Evolutionary conservation across 2,797 vertebrate genomes (phyloP).

Genomic region (Coregonus suidteri): DNA sequence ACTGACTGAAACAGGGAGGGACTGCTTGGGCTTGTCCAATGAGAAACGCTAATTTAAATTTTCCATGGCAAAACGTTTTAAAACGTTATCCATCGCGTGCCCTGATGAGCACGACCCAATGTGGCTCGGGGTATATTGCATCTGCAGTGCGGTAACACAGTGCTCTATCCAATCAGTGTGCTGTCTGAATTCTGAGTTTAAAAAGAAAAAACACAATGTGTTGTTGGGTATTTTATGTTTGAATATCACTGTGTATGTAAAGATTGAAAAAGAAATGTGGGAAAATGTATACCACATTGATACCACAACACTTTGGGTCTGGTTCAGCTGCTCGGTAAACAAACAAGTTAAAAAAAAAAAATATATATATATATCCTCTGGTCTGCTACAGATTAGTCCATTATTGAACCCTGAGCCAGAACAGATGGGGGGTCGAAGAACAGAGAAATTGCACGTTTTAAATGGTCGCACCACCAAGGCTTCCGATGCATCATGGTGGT

Average conservation of each 20-base stretch:
- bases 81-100: background rate
- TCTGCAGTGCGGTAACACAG: constrained; percentile 70
- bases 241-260: constrained; percentile 63
- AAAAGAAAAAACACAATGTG: constrained; percentile 56
- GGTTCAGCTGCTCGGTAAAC: constrained; percentile 67
- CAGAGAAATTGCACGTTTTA: constrained; percentile 52
- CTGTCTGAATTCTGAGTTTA: constrained; percentile 61
- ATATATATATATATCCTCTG: constrained; percentile 33
- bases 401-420: constrained; percentile 39
- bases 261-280: constrained; percentile 12
- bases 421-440: constrained; percentile 12
- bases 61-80: background rate
- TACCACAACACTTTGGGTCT: constrained; percentile 49
- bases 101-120: constrained; percentile 54
- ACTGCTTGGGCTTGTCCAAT: background rate
- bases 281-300: constrained; percentile 43
- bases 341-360: background rate
- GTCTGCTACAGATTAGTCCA: constrained; percentile 48
- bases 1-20: background rate
- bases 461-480: constrained; percentile 51
- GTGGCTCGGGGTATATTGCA: constrained; percentile 54
- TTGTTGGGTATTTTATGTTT: constrained; percentile 61
- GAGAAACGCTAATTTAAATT: background rate
- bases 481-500: constrained; percentile 55
- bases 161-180: constrained; percentile 66